phyloP scores from a whole-genome alignment of 2,888 invertebrate genomes.

The Tenthredo mesomela region DNA sequence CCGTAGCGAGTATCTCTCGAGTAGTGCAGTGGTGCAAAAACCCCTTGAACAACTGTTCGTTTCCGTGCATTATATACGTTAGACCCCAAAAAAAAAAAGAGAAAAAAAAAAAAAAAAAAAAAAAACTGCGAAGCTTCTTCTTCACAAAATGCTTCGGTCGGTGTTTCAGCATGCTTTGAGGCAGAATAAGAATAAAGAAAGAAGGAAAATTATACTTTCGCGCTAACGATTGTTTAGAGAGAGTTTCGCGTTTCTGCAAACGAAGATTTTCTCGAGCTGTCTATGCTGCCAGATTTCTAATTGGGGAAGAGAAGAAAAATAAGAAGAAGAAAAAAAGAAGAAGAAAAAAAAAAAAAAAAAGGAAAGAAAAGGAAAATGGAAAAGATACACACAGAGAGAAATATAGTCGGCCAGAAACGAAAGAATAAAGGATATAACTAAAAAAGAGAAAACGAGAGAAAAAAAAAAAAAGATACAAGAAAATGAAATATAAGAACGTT shows the following conservation, averaged over 20 bases:
- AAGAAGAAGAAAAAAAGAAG: background rate
- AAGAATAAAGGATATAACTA: constrained; percentile 6
- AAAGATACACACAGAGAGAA: background rate
- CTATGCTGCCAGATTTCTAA: constrained; percentile 31
- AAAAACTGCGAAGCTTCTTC: constrained; percentile 16
- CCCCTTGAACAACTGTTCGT: constrained; percentile 3
- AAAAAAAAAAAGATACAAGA: background rate
- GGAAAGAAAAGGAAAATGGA: background rate
- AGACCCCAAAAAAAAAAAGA: no score
- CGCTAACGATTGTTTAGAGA: constrained; percentile 44
- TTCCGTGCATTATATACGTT: background rate
- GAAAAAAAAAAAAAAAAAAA: no score
- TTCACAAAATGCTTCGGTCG: background rate
- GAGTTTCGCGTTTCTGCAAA: constrained; percentile 41
- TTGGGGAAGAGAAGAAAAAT: background rate
- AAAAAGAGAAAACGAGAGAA: no score
- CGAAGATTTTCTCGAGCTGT: constrained; percentile 30
- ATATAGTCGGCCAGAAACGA: background rate
- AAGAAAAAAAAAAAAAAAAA: background rate
- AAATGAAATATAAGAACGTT: constrained; percentile 43
- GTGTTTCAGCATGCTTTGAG: constrained; percentile 1
- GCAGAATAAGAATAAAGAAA: background rate
- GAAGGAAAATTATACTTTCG: constrained; percentile 8
- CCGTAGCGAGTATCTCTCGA: constrained; percentile 11
- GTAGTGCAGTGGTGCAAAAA: background rate